Conservation (phyloP, 1,140 invertebrate species). For the Pseudachorutes palmiensis region DNA sequence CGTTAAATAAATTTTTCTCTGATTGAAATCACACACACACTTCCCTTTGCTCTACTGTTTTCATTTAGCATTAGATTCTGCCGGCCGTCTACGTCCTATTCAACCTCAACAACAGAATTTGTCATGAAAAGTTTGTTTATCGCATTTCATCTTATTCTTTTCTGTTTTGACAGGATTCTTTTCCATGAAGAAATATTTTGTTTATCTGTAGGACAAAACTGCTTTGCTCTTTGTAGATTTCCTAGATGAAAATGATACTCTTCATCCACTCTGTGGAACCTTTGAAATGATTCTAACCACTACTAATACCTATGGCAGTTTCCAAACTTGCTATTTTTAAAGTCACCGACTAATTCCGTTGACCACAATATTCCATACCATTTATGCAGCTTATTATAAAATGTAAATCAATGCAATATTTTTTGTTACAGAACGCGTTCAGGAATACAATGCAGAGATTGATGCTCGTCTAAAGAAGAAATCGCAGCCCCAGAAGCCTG, state of each 20-base stretch:
- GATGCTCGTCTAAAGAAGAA: background rate
- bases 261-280: no score
- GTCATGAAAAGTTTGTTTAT: background rate
- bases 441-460: slow-evolving; percentile 18
- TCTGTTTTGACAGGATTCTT: slow-evolving; percentile 7
- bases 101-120: background rate
- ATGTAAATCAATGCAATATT: background rate
- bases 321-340: no score
- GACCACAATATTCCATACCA: background rate
- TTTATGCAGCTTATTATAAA: background rate
- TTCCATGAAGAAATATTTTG: background rate
- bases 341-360: no score
- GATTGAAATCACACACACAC: no score
- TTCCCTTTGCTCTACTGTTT: no score
- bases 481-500: background rate
- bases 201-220: background rate
- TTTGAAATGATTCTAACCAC: no score
- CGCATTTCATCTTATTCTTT: slow-evolving; percentile 6
- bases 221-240: background rate
- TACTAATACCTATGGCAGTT: no score
- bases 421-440: slow-evolving; percentile 9
- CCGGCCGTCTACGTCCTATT: background rate
- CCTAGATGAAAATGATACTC: background rate
- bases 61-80: no score
- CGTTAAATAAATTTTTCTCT: no score